Conservation (phyloP, 1,140 invertebrate species). For the Drosophila arizonae region DNA sequence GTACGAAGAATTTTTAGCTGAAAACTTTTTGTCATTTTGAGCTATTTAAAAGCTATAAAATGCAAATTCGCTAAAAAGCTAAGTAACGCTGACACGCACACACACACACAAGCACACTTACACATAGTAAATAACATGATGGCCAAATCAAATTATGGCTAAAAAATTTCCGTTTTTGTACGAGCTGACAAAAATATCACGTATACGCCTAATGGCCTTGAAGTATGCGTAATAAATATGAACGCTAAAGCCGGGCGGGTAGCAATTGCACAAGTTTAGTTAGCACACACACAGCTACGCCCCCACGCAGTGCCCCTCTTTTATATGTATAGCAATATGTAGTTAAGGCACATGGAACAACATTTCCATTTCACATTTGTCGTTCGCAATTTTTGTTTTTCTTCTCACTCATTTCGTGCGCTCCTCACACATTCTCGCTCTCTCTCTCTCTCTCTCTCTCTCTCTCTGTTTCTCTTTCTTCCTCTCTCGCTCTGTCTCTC, state of each 20-base stretch:
- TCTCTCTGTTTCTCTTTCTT: constrained; percentile 18
- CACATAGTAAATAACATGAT: not conserved
- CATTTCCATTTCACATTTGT: constrained; percentile 64
- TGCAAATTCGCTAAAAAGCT: not conserved
- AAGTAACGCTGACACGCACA: not conserved
- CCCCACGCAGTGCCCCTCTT: constrained; percentile 24
- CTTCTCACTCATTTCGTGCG: constrained; percentile 71
- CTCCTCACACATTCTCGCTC: constrained; percentile 62
- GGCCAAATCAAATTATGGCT: not conserved
- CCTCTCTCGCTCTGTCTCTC: constrained; percentile 13
- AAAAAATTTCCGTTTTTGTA: not conserved
- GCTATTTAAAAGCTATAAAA: not conserved
- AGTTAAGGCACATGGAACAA: constrained; percentile 41
- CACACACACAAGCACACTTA: not conserved
- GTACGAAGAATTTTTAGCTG: too few species aligned
- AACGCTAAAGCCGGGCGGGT: constrained; percentile 46
- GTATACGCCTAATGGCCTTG: constrained; percentile 71
- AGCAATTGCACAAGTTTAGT: constrained; percentile 45
- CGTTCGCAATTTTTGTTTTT: constrained; percentile 30
- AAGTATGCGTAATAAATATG: constrained; percentile 54
- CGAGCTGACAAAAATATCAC: constrained; percentile 45
- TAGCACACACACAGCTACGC: constrained; percentile 2
- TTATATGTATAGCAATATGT: constrained; percentile 20
- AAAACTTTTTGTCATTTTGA: not conserved
- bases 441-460: constrained; percentile 21